Conservation (phyloP, 2,888 invertebrate genomes). For the Macaria notata region DNA sequence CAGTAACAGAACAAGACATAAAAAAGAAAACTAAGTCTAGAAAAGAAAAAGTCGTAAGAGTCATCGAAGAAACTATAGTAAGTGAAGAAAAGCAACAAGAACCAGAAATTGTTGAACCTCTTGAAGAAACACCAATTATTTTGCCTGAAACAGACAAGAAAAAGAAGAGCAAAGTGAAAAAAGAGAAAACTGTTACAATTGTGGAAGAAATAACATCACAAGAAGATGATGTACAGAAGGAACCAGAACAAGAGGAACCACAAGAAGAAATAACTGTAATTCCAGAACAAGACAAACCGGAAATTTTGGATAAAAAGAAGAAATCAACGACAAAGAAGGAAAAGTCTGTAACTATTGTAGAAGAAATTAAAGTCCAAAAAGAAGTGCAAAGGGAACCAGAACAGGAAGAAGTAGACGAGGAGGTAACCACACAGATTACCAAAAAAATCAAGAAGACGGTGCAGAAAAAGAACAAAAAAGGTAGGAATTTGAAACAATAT, state of each 20-base stretch:
- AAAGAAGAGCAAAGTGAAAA: slow-evolving; percentile 41
- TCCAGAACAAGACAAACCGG: background rate
- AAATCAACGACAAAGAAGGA: slow-evolving; percentile 19
- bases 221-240: slow-evolving; percentile 9
- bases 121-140: slow-evolving; percentile 18
- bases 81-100: slow-evolving; percentile 18
- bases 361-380: slow-evolving; percentile 18
- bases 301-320: slow-evolving; percentile 12
- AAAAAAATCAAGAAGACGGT: slow-evolving; percentile 41
- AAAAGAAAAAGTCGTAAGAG: slow-evolving; percentile 8
- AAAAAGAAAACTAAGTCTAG: slow-evolving; percentile 11
- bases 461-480: slow-evolving; percentile 45
- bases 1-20: background rate
- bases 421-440: slow-evolving; percentile 31
- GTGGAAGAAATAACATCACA: slow-evolving; percentile 42
- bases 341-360: slow-evolving; percentile 17
- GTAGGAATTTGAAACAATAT: slow-evolving; percentile 35
- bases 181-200: slow-evolving; percentile 36
- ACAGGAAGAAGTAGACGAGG: slow-evolving; percentile 31
- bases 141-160: slow-evolving; percentile 60
- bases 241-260: background rate
- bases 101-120: background rate
- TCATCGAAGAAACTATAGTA: slow-evolving; percentile 5
- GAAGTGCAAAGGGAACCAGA: slow-evolving; percentile 25
- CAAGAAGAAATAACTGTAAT: background rate